Evolutionary conservation across 1,140 invertebrate species (phyloP).

Genomic region (Dreissena polymorpha): DNA sequence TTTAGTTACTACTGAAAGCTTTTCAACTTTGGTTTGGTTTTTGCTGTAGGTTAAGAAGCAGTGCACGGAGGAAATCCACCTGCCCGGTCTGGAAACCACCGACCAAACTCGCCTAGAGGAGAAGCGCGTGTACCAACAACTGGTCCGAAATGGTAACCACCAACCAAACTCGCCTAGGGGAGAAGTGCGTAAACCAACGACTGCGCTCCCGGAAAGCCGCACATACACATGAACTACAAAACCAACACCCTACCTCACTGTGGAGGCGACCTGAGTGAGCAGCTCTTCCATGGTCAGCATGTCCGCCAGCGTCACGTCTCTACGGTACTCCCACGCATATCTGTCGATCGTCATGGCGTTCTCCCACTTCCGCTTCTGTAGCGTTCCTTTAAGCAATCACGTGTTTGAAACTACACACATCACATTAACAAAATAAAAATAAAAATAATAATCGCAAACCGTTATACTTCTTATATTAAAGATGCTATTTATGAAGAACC

Average conservation of each 20-base stretch:
- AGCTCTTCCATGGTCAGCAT: conserved; percentile 87
- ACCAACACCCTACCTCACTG: conserved; percentile 81
- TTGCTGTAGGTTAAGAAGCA: too few relatives aligned
- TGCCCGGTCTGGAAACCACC: too few relatives aligned
- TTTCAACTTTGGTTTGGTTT: too few relatives aligned
- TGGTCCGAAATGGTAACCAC: too few relatives aligned
- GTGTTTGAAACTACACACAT: not conserved
- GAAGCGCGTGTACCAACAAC: not conserved
- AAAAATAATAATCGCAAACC: too few relatives aligned
- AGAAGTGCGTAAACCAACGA: not conserved
- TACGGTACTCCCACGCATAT: conserved; percentile 80
- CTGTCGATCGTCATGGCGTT: conserved; percentile 92
- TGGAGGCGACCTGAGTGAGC: conserved; percentile 86
- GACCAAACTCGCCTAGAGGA: not conserved
- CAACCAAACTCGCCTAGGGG: not conserved
- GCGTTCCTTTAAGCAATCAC: not conserved
- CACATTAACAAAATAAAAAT: too few relatives aligned
- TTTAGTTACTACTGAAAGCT: too few relatives aligned
- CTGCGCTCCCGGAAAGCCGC: too few relatives aligned
- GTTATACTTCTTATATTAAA: too few relatives aligned
- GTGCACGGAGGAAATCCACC: too few relatives aligned
- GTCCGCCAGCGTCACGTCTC: conserved; percentile 86
- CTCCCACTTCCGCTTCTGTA: conserved; percentile 73
- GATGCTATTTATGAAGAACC: too few relatives aligned
- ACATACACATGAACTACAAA: not conserved